Base-by-base conservation (phyloP, 2,113 vertebrate genomes). In the Aleadryas rufinucha region DNA sequence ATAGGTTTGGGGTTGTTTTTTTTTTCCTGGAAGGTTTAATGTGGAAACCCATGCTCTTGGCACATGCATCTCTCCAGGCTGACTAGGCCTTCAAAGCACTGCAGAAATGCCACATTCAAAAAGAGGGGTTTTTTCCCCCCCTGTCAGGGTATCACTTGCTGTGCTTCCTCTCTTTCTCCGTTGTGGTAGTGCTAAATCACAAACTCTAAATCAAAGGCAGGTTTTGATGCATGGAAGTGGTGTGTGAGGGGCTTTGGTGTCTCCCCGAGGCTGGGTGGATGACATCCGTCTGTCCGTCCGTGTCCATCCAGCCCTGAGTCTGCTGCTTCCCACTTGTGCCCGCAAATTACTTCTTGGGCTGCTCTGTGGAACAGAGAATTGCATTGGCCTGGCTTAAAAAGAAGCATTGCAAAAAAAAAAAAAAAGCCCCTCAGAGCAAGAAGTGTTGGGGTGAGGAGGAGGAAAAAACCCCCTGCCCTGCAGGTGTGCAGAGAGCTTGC, bases 271-370 rank as follows among this genome's bases (percentile, higher is more conserved):
- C 22, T 78, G n/a, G 33, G 16, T 57, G 20, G 54, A 24, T 1
- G 4, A 28, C 18, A 37, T 82, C n/a, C 17, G 3, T 65, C 41
- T 2, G 1, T 60, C 45, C 1, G 0, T 37, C 35, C 0, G 0
- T 52, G 27, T 70, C 66, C 52, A 11, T 65, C 65, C 42, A 22
- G 8, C 23, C 49, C 39, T 1, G 1, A 24, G 2, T 37, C 30
- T 84, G 54, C 80, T 52, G 53, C 72, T 41, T 87, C 33, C 9
- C 5, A 1, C 30, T 69, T 69, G 33, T 9, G 6, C 49, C 41
- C 8, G 15, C 26, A 10, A 3, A 37, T 74, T 60, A 18, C 13
- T 52, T 47, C 41, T 53, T 56, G 14, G n/a, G 31, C 13, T 4
- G 3, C 30, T 53, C 10, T 13, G 13, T 68, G 45, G 47, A 81